Conservation (phyloP, 2,888 invertebrate genomes). For the Resseliella maxima region DNA sequence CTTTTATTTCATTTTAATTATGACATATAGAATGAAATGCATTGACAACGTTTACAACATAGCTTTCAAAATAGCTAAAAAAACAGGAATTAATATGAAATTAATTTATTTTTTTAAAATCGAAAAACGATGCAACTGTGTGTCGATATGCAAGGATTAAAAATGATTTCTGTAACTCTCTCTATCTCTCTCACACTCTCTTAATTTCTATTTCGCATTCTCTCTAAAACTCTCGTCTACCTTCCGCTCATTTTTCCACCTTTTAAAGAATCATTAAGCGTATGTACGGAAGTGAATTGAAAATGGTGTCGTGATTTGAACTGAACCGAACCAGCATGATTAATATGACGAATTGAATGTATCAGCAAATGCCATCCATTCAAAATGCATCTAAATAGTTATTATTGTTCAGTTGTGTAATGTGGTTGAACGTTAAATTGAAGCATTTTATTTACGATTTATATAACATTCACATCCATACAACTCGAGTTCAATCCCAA, state of each 20-base stretch:
- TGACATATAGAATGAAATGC: neutral
- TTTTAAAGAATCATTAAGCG: neutral
- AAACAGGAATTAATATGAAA: too few species aligned
- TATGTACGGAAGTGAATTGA: neutral
- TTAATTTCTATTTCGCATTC: too few species aligned
- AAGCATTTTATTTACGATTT: conserved; percentile 28
- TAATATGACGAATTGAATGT: neutral
- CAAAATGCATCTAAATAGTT: conserved; percentile 19
- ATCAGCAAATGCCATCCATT: neutral
- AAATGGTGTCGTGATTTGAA: neutral
- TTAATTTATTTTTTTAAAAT: too few species aligned
- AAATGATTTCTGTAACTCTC: too few species aligned
- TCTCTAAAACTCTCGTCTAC: too few species aligned
- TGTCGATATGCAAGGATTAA: too few species aligned
- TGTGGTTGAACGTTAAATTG: neutral
- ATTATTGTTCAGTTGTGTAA: conserved; percentile 32
- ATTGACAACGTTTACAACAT: neutral
- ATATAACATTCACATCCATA: neutral
- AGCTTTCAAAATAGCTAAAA: too few species aligned
- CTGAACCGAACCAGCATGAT: conserved; percentile 46
- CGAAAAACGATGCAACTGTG: too few species aligned
- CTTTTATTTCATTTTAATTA: neutral
- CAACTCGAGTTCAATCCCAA: neutral
- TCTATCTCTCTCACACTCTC: too few species aligned
- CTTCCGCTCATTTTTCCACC: neutral